Percentiles rank a stretch among this genome's conserved stretches.
Conservation (phyloP, 2,113 vertebrate species). For the Lophotis ruficrista region DNA sequence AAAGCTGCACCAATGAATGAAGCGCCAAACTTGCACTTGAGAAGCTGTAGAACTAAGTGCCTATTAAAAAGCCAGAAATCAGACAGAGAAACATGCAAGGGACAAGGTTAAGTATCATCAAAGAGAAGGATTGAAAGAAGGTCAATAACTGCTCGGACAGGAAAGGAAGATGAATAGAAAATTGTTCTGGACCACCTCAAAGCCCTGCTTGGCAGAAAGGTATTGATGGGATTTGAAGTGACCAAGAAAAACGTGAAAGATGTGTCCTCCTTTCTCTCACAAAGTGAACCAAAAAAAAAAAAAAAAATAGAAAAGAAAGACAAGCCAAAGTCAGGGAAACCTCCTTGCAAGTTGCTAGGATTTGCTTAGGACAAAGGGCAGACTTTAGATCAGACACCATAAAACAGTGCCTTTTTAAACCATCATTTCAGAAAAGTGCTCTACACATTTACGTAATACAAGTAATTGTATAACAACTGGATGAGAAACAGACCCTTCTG, state of each 20-base stretch:
- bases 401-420: neutral
- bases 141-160: slow-evolving; percentile 76
- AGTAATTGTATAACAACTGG: neutral
- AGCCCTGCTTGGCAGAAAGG: slow-evolving; percentile 50
- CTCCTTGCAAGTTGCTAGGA: neutral
- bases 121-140: slow-evolving; percentile 76
- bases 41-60: slow-evolving; percentile 64
- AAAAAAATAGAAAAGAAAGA: neutral
- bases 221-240: slow-evolving; percentile 74
- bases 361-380: neutral
- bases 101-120: slow-evolving; percentile 80
- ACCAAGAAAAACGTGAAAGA: slow-evolving; percentile 69
- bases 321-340: neutral
- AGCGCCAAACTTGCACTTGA: slow-evolving; percentile 43
- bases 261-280: slow-evolving; percentile 49
- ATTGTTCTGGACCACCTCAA: slow-evolving; percentile 61
- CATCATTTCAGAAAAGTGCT: neutral
- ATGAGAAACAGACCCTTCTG: neutral
- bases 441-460: neutral
- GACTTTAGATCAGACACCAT: neutral
- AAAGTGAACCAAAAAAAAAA: neutral
- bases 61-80: slow-evolving; percentile 77
- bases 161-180: slow-evolving; percentile 75
- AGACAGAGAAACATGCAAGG: slow-evolving; percentile 67
- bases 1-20: slow-evolving; percentile 53